Base-by-base conservation (phyloP, 2,888 invertebrate species). In the Orchestes rusci region DNA sequence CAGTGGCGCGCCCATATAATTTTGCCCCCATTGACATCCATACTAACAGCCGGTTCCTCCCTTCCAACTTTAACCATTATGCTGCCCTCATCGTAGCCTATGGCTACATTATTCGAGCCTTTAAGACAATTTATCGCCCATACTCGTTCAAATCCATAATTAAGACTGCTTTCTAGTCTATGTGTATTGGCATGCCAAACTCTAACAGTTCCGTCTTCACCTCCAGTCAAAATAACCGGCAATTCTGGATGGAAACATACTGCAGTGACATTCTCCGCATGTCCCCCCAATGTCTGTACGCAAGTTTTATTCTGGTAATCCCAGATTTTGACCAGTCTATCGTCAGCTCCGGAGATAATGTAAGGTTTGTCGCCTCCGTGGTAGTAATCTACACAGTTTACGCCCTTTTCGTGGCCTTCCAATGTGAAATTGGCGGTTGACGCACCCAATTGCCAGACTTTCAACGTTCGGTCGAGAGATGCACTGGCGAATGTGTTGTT, bases 291-390 rank as follows among this genome's bases (percentile, higher is more conserved):
- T 0, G 97, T 97, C 67, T 99, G 97, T 0, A 99, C 97, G 68
- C 97, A 99, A 0, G 95, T 96, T 73, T 99, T 99, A 70, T 97
- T 99, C 70, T 99, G 91, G 67, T 99, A 99, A 65, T 99, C 99
- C 99, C 99, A 99, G 59, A 99, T 99, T 72, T 97, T 99, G 4
- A 97, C 95, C 32, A 90, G 76, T 40, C 93, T 81, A 69, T 99
- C 99, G 67, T 99, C 99, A 18, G 97, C 97, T 2, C 99, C 99
- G 38, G 97, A 97, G 62, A 96, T 97, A 39, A 99, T 74, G 66
- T 99, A 99, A 0, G 99, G 99, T 62, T 99, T 99, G 65, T 99
- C 99, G 31, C 63, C 97, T 4, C 95, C 97, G 63, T 95, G 90
- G 66, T 99, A 99, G 64, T 99, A 99, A 69, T 99, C 97, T 0